These are phyloP conservation scores for Beroe forskalii DNA, from an alignment of 37 sponge, comb jelly and placozoan species.

Conservation along the genomic window DNA sequence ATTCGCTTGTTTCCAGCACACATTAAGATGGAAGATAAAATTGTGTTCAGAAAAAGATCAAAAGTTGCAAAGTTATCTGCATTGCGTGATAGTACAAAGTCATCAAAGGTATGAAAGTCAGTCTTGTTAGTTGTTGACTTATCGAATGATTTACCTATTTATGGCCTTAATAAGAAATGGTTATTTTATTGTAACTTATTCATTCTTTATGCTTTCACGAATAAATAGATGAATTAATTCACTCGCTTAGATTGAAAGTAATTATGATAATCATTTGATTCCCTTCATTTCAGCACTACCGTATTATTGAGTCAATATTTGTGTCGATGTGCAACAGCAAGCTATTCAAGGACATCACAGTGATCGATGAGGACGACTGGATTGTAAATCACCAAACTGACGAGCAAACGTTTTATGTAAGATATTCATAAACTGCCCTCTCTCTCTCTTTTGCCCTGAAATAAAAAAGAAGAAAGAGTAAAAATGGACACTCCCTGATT, in stretches of 20 bases:
- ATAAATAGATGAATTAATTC: no score
- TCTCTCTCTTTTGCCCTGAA: no score
- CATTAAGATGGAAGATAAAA: no score
- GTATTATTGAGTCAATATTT: slow-evolving; percentile 38
- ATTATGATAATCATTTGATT: neutral
- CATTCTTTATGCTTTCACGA: neutral
- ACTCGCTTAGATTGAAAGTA: no score
- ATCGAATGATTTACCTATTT: no score
- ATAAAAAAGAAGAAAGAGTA: no score
- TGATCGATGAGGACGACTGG: slow-evolving; percentile 3
- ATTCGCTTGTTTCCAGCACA: no score
- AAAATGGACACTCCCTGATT: no score
- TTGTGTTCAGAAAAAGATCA: slow-evolving; percentile 42
- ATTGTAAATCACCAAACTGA: slow-evolving; percentile 37
- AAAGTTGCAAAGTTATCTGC: slow-evolving; percentile 11
- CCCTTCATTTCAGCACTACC: slow-evolving; percentile 21
- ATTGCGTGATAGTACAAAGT: neutral
- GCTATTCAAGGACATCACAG: slow-evolving; percentile 44
- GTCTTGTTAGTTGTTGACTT: no score
- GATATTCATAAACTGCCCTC: no score
- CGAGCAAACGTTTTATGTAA: slow-evolving; percentile 41
- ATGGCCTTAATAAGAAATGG: no score
- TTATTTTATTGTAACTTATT: no score
- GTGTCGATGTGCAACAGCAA: slow-evolving; percentile 66
- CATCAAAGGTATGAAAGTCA: slow-evolving; percentile 45